phyloP scores from a whole-genome alignment of 1,140 invertebrate genomes.

The Halotydeus destructor region DNA sequence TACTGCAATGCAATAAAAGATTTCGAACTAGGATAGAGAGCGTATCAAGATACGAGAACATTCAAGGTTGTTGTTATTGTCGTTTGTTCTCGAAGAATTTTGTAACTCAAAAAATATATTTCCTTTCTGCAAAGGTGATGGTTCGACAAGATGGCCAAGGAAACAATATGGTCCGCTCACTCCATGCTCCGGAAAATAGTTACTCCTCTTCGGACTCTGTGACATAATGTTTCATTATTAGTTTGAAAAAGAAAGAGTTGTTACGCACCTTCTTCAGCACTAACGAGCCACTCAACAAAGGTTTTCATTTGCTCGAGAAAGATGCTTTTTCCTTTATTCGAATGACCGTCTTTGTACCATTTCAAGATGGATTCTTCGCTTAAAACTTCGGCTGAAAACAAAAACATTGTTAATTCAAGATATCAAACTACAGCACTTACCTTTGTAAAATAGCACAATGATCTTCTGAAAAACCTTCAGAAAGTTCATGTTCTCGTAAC shows the following conservation, averaged over 20 bases:
- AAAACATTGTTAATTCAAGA: slow-evolving; percentile 49
- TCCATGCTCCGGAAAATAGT: too few species aligned
- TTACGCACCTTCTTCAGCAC: slow-evolving; percentile 74
- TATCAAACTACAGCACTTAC: slow-evolving; percentile 29
- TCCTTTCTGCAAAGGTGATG: too few species aligned
- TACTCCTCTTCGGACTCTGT: not conserved
- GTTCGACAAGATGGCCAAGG: too few species aligned
- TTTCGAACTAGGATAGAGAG: too few species aligned
- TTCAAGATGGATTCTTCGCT: slow-evolving; percentile 55
- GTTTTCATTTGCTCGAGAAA: slow-evolving; percentile 94
- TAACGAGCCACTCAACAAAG: slow-evolving; percentile 89
- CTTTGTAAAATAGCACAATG: slow-evolving; percentile 85
- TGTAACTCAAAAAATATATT: too few species aligned
- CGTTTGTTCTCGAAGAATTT: too few species aligned
- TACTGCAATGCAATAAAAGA: too few species aligned
- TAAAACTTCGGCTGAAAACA: slow-evolving; percentile 57
- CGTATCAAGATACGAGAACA: too few species aligned
- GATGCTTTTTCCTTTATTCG: slow-evolving; percentile 79
- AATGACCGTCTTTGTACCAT: slow-evolving; percentile 54
- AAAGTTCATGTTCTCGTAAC: slow-evolving; percentile 96
- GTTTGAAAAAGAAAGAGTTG: too few species aligned
- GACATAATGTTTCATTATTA: too few species aligned
- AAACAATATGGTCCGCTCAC: too few species aligned
- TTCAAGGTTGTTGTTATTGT: too few species aligned
- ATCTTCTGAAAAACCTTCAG: slow-evolving; percentile 97